Conservation (phyloP, 2,113 vertebrate species). For the Phrynocephalus versicolor region DNA sequence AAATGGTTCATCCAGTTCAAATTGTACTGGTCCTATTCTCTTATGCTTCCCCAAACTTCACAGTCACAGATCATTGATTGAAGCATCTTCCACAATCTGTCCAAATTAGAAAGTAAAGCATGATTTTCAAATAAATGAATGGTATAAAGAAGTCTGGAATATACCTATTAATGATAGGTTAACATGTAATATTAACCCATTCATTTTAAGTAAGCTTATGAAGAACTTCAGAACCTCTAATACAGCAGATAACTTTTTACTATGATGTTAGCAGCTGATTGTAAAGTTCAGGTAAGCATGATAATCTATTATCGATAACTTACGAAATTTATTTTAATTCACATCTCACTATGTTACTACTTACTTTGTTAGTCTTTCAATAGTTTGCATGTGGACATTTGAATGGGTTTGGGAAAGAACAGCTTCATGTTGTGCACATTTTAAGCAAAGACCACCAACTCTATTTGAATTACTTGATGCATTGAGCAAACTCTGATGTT, state of each 20-base stretch:
- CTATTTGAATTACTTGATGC: constrained; percentile 52
- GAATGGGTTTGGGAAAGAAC: constrained; percentile 85
- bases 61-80: too few relatives aligned
- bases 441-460: constrained; percentile 86
- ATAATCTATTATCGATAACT: accelerated
- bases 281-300: neutral
- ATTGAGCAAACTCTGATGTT: constrained; percentile 77
- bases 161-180: too few relatives aligned
- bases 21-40: too few relatives aligned
- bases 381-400: constrained; percentile 83
- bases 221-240: neutral
- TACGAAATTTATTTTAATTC: neutral
- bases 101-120: too few relatives aligned
- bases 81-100: too few relatives aligned
- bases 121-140: too few relatives aligned
- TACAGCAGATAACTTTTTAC: neutral
- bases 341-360: neutral
- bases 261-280: neutral
- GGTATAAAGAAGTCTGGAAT: too few relatives aligned
- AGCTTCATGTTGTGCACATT: constrained; percentile 89
- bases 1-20: neutral
- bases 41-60: too few relatives aligned
- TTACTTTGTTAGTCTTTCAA: constrained; percentile 88
- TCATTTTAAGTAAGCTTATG: neutral
- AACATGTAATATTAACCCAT: too few relatives aligned